A percentile compares a stretch with the other conserved stretches of the same genome.
Evolutionary conservation across 2,888 invertebrate genomes (phyloP).

Genomic region (Malacosoma neustria): DNA sequence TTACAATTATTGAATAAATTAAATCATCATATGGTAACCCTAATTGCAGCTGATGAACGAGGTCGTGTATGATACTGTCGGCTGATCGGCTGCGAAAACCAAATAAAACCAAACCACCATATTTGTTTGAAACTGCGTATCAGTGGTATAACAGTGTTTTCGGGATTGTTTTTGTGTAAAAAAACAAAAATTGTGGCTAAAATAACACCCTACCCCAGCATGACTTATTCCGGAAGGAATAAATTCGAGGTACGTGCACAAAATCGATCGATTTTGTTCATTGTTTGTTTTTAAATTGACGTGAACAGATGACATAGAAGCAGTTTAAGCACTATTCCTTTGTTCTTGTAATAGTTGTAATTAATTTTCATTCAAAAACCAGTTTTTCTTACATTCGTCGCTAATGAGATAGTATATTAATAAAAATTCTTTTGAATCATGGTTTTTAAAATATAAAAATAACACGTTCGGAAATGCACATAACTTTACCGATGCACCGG

Average conservation of each 20-base stretch:
- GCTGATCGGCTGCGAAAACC: conserved; percentile 30
- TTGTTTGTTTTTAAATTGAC: conserved; percentile 67
- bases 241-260: conserved; percentile 75
- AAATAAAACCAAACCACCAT: conserved; percentile 44
- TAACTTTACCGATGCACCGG: background rate
- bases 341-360: no score
- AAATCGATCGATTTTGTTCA: conserved; percentile 27
- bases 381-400: no score
- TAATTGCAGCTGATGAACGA: conserved; percentile 22
- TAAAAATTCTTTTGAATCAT: no score
- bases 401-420: no score
- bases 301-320: conserved; percentile 76
- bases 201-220: conserved; percentile 67
- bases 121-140: conserved; percentile 35
- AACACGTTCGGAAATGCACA: background rate
- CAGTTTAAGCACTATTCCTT: conserved; percentile 32
- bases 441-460: background rate
- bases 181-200: conserved; percentile 64
- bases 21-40: conserved; percentile 17
- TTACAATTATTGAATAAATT: no score
- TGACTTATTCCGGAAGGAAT: conserved; percentile 78
- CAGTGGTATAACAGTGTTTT: conserved; percentile 18
- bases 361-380: no score
- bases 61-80: conserved; percentile 13
- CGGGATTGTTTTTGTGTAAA: conserved; percentile 21